Conservation (phyloP, 2,113 vertebrate genomes). For the Anoura caudifer region DNA sequence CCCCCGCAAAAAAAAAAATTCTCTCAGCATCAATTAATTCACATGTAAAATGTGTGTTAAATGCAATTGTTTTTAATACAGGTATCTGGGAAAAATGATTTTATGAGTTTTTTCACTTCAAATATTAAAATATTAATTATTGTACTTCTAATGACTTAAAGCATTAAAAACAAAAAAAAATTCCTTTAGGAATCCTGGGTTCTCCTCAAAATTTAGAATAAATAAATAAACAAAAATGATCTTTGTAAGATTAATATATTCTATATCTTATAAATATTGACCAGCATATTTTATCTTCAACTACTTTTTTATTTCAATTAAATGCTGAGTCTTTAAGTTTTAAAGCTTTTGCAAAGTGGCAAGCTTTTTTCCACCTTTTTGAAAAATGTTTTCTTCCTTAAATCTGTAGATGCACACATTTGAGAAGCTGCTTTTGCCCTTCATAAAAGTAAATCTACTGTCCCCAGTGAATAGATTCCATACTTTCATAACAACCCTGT, state of each 20-base stretch:
- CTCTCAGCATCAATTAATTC: background rate
- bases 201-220: background rate
- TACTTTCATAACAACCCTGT: background rate
- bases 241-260: background rate
- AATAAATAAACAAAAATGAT: background rate
- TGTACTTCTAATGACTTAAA: background rate
- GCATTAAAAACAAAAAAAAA: background rate
- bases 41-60: background rate
- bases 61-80: background rate
- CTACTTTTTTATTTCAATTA: background rate
- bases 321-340: background rate
- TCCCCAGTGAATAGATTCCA: background rate
- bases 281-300: background rate
- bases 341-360: background rate
- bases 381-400: background rate
- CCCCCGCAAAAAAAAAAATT: too few species aligned
- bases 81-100: background rate
- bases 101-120: background rate
- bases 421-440: background rate
- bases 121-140: background rate
- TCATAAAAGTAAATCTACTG: slow-evolving; percentile 8
- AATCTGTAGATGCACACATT: background rate
- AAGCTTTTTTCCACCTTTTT: background rate
- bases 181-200: background rate
- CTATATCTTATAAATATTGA: background rate